Percentiles rank a stretch among this genome's conserved stretches.
These are phyloP conservation scores for Eupithecia exiguata DNA, from an alignment of 2,888 invertebrate genomes.

Conservation along the genomic window DNA sequence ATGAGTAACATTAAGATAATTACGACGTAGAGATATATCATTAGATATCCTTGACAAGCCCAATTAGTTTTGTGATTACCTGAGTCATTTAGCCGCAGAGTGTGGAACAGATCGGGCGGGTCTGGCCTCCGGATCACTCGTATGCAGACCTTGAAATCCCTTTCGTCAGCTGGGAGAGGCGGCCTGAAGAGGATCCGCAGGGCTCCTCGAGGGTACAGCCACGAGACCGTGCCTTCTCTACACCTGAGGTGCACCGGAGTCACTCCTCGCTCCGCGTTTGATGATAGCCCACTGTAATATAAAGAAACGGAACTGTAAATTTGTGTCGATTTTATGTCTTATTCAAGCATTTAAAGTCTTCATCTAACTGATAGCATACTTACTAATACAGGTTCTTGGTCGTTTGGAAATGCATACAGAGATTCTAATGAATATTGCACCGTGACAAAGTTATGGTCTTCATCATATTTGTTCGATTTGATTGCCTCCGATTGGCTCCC, in stretches of 20 bases:
- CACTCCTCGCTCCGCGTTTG: conserved; percentile 84
- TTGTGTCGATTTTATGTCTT: background rate
- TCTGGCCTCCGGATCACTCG: conserved; percentile 82
- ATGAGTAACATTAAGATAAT: conserved; percentile 18
- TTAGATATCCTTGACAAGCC: conserved; percentile 28
- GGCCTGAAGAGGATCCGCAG: conserved; percentile 86
- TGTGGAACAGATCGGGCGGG: conserved; percentile 84
- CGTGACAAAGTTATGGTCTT: conserved; percentile 51
- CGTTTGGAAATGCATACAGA: conserved; percentile 16
- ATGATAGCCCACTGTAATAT: conserved; percentile 84
- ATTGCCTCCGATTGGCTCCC: conserved; percentile 55
- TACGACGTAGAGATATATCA: conserved; percentile 25
- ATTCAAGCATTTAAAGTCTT: background rate
- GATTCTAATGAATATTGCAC: conserved; percentile 44
- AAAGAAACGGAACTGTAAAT: conserved; percentile 10
- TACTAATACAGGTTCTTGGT: conserved; percentile 13
- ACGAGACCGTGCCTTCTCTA: conserved; percentile 87
- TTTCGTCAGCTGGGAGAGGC: conserved; percentile 83
- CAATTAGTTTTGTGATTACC: conserved; percentile 52
- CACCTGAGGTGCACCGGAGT: conserved; percentile 91
- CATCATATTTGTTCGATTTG: conserved; percentile 69
- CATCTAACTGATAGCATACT: background rate
- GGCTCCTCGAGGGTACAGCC: conserved; percentile 90
- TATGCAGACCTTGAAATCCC: conserved; percentile 88
- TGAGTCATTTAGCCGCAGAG: conserved; percentile 65